Conservation (phyloP, 2,888 invertebrate genomes). For the Lithophane semibrunnea region DNA sequence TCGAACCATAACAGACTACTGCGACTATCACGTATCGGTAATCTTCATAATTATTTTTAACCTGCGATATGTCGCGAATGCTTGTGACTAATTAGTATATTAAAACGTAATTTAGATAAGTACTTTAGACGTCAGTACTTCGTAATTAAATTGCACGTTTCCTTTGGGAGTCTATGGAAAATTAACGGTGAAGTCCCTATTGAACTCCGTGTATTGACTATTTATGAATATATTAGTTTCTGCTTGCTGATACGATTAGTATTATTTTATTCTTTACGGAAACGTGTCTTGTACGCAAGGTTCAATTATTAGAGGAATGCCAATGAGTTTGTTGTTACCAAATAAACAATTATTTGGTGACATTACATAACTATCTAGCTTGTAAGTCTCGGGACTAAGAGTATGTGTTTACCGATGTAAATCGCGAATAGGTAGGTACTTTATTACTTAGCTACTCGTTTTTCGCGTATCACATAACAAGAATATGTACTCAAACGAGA, state of each 20-base stretch:
- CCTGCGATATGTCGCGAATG: conserved; percentile 29
- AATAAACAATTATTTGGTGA: too few relatives aligned
- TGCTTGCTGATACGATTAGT: conserved; percentile 33
- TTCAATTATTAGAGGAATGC: conserved; percentile 52
- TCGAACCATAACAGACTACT: background rate
- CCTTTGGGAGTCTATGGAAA: conserved; percentile 29
- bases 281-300: conserved; percentile 19
- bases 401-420: conserved; percentile 8
- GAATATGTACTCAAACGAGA: background rate
- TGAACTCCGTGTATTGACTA: background rate
- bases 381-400: background rate
- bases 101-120: conserved; percentile 45
- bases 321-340: conserved; percentile 35
- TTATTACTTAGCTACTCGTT: conserved; percentile 7
- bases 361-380: background rate
- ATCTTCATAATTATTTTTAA: conserved; percentile 50
- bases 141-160: conserved; percentile 23
- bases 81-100: conserved; percentile 53
- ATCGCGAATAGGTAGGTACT: background rate
- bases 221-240: background rate
- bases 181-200: conserved; percentile 18
- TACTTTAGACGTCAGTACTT: conserved; percentile 17
- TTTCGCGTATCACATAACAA: background rate
- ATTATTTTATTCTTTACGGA: conserved; percentile 16
- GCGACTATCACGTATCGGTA: conserved; percentile 25